Base-by-base conservation (phyloP, 2,888 invertebrate species). In the Lycaena phlaeas region DNA sequence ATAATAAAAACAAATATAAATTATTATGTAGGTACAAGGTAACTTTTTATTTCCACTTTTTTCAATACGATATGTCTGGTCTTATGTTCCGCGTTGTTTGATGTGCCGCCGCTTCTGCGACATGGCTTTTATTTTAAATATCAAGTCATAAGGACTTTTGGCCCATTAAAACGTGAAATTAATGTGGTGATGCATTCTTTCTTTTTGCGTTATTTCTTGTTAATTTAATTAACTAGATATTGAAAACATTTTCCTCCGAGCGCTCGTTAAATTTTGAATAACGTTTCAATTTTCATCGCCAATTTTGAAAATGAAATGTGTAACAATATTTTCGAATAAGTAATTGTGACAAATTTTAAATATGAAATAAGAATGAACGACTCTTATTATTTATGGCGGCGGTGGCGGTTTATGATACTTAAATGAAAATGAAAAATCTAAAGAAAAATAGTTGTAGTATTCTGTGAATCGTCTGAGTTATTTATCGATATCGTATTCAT, bases 1-100 rank as follows among this genome's bases (percentile, higher is more conserved):
- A 7, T 22, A 34, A 34, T 34, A 34, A 34, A 30, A 40, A 40
- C 40, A 40, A 31, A 40, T 31, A 40, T 40, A 40, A 40, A 40
- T 31, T 40, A 40, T 26, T 15, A 40, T 26, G 27, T 34, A 34
- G 22, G 34, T 31, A 26, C 40, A 40, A 40, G 40, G 31, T 31
- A 40, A 27, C 26, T 40, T 31, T 26, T 27, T 39, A 30, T 40
- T 27, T 40, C 26, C 12, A 40, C 40, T 15, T 40, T 39, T 36
- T 40, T 40, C 12, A 39, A 30, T 40, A 26, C 40, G 40, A 40
- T 31, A 40, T 26, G 40, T 17, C 40, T 40, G 26, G 26, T 25
- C 29, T 18, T 25, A 25, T 31, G 40, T 39, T 39, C 40, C 40
- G 40, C 31, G 27, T 40, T 31, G 31, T 31, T 40, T 40, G 31